A percentile compares a stretch with the other conserved stretches of the same genome.
Evolutionary conservation across 2,113 vertebrate genomes (phyloP).

Genomic region (Sigmodon hispidus): DNA sequence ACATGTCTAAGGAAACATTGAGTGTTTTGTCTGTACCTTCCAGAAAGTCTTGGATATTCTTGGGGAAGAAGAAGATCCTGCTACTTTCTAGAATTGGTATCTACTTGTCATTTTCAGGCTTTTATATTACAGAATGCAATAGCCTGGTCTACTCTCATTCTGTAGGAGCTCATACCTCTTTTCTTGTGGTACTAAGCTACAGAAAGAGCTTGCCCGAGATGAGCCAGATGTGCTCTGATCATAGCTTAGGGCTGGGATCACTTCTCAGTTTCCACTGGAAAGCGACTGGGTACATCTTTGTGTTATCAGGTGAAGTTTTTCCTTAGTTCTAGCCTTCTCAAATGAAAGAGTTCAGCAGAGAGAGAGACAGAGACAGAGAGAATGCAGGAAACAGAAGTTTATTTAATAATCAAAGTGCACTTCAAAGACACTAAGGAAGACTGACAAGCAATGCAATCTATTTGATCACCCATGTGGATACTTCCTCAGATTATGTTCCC

Average conservation of each 20-base stretch:
- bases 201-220: too few species aligned
- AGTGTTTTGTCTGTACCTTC: background rate
- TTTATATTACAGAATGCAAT: background rate
- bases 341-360: background rate
- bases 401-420: background rate
- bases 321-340: background rate
- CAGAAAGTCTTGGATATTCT: background rate
- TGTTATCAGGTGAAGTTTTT: background rate
- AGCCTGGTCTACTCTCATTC: fast-evolving
- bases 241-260: background rate
- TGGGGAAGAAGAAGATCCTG: background rate
- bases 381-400: background rate
- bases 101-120: background rate
- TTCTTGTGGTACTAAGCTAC: background rate
- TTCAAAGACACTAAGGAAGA: background rate
- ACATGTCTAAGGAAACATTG: background rate
- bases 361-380: background rate
- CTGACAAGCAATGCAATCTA: conserved; percentile 57
- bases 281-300: background rate
- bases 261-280: background rate
- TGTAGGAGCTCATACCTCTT: background rate
- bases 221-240: background rate
- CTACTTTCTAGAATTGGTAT: background rate
- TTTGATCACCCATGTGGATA: conserved; percentile 61
- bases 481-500: conserved; percentile 1